Percentiles rank a stretch among this genome's conserved stretches.
Conservation (phyloP, 2,113 vertebrate species). For the Pseudolaguvia tuberculata region DNA sequence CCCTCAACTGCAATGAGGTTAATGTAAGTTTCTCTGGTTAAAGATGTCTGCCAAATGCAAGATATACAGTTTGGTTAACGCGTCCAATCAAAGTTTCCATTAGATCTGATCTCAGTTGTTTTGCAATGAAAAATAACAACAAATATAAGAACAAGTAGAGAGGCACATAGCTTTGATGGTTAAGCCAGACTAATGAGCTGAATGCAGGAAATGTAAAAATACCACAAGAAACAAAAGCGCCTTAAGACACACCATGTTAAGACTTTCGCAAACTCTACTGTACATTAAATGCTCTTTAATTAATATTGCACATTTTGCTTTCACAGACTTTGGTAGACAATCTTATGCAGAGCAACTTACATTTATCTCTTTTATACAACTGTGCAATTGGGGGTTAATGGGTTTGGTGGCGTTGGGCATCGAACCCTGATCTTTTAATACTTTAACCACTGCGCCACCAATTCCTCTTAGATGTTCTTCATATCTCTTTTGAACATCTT, state of each 20-base stretch:
- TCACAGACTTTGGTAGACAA: too few species aligned
- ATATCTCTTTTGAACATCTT: slow-evolving; percentile 2
- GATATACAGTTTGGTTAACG: neutral
- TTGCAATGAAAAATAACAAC: neutral
- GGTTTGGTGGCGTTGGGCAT: too few species aligned
- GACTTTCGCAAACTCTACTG: neutral
- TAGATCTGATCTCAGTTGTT: neutral
- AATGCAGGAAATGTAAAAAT: neutral
- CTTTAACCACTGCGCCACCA: neutral
- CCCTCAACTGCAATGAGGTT: too few species aligned
- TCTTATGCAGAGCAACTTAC: too few species aligned
- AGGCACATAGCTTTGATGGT: neutral
- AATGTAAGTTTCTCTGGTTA: too few species aligned
- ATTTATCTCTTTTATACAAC: too few species aligned
- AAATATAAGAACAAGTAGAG: neutral
- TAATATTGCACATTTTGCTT: too few species aligned
- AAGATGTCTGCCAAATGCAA: too few species aligned
- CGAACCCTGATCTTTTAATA: too few species aligned
- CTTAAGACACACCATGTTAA: too few species aligned
- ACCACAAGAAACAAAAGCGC: neutral
- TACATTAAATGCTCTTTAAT: slow-evolving; percentile 3
- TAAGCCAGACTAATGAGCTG: neutral
- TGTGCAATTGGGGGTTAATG: too few species aligned
- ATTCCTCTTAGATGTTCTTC: neutral
- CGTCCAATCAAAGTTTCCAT: too few species aligned